Evolutionary conservation across 1,140 invertebrate genomes (phyloP).

Genomic region (Nomia melanderi): DNA sequence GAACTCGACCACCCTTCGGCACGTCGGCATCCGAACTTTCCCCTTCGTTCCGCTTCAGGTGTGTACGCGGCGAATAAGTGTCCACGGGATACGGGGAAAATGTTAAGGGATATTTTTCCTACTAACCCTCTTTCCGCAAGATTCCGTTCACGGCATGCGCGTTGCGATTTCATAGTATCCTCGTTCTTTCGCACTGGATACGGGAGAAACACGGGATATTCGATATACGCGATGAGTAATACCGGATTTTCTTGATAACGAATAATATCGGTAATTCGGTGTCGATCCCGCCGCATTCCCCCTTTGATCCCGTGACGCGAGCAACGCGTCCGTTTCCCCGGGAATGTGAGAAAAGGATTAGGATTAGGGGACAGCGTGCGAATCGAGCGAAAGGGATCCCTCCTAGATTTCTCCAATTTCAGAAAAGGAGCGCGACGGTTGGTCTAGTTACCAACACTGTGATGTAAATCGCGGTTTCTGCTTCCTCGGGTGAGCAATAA

Average conservation of each 20-base stretch:
- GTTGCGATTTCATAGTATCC: neutral
- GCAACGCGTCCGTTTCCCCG: slow-evolving; percentile 54
- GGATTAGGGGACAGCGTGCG: slow-evolving; percentile 62
- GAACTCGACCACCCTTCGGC: slow-evolving; percentile 32
- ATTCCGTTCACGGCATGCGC: neutral
- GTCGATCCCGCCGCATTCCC: slow-evolving; percentile 42
- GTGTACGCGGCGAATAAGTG: slow-evolving; percentile 25
- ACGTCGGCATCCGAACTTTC: neutral
- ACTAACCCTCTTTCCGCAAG: neutral
- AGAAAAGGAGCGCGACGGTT: slow-evolving; percentile 53
- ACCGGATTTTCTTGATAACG: slow-evolving; percentile 5
- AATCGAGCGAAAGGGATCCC: slow-evolving; percentile 57
- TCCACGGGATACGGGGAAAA: slow-evolving; percentile 64
- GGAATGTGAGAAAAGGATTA: slow-evolving; percentile 79
- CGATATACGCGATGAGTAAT: neutral
- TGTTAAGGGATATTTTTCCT: slow-evolving; percentile 39
- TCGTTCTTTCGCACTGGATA: neutral
- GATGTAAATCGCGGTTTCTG: slow-evolving; percentile 15
- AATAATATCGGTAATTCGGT: slow-evolving; percentile 42
- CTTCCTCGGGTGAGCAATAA: neutral
- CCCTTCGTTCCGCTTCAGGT: slow-evolving; percentile 39
- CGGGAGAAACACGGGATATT: neutral
- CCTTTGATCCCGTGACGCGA: slow-evolving; percentile 41
- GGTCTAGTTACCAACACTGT: slow-evolving; percentile 45
- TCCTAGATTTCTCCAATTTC: slow-evolving; percentile 49